Conservation (phyloP, 2,888 invertebrate species). For the Molanna angustata region DNA sequence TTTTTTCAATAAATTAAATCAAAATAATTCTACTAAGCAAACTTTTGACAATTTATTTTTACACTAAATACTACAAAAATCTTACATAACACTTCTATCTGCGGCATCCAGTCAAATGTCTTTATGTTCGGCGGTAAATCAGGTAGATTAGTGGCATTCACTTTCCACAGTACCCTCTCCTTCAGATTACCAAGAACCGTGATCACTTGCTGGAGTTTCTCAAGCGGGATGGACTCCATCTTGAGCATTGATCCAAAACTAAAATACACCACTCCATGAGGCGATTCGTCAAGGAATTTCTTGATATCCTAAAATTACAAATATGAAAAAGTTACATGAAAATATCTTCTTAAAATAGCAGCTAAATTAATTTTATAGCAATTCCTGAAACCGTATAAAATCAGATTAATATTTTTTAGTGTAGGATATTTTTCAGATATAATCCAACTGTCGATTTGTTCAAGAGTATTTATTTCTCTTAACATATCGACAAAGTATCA, state of each 20-base stretch:
- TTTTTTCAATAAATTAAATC: too few relatives aligned
- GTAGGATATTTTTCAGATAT: too few relatives aligned
- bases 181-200: conserved; percentile 51
- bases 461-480: too few relatives aligned
- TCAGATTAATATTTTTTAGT: too few relatives aligned
- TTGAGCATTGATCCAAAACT: conserved; percentile 59
- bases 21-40: too few relatives aligned
- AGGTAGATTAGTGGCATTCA: conserved; percentile 48
- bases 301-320: conserved; percentile 44
- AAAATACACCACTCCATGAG: conserved; percentile 56
- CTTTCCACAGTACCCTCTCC: conserved; percentile 56
- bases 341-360: too few relatives aligned
- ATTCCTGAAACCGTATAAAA: too few relatives aligned
- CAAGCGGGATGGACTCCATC: conserved; percentile 53
- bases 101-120: conserved; percentile 55
- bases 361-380: too few relatives aligned
- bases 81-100: conserved; percentile 54
- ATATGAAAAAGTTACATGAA: not conserved
- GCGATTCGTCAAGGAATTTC: conserved; percentile 45
- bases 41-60: too few relatives aligned
- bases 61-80: too few relatives aligned
- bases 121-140: conserved; percentile 52
- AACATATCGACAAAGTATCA: too few relatives aligned
- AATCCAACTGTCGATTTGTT: too few relatives aligned
- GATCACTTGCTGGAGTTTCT: conserved; percentile 49